Evolutionary conservation across 1,140 invertebrate genomes (phyloP).

Genomic region (Laodelphax striatellus): DNA sequence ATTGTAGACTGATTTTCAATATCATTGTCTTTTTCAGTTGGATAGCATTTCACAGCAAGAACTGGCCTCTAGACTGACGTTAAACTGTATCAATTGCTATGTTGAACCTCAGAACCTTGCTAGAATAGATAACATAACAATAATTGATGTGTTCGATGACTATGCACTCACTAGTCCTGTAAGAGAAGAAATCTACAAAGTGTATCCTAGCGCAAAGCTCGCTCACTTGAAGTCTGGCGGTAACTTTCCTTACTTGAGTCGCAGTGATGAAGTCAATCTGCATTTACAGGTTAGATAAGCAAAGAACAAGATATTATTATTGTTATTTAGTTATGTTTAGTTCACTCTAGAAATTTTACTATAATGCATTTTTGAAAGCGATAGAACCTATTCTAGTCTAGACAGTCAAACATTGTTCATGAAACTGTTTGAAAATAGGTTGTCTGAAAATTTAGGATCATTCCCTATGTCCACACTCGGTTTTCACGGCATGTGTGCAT

Average conservation of each 20-base stretch:
- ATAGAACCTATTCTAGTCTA: not conserved
- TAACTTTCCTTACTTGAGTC: conserved; percentile 85
- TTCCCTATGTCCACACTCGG: too few relatives aligned
- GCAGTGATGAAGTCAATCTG: conserved; percentile 80
- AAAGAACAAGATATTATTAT: conserved; percentile 14
- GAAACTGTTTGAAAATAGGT: too few relatives aligned
- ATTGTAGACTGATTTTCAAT: too few relatives aligned
- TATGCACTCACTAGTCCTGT: conserved; percentile 60
- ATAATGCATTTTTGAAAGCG: not conserved
- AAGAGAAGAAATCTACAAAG: conserved; percentile 74
- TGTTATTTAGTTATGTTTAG: not conserved
- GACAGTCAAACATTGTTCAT: too few relatives aligned
- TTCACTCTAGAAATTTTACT: too few relatives aligned
- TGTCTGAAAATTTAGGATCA: too few relatives aligned
- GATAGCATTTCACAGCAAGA: conserved; percentile 72
- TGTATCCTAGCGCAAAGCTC: conserved; percentile 76
- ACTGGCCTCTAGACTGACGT: conserved; percentile 72
- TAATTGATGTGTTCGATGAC: conserved; percentile 86
- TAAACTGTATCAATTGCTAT: conserved; percentile 74
- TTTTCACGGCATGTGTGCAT: too few relatives aligned
- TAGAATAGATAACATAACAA: conserved; percentile 54
- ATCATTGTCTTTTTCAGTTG: conserved; percentile 47
- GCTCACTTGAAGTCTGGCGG: conserved; percentile 82
- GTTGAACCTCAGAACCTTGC: conserved; percentile 65
- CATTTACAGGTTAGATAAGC: conserved; percentile 63